Evolutionary conservation across 2,113 vertebrate species (phyloP).

Genomic region (Hoplias malabaricus): DNA sequence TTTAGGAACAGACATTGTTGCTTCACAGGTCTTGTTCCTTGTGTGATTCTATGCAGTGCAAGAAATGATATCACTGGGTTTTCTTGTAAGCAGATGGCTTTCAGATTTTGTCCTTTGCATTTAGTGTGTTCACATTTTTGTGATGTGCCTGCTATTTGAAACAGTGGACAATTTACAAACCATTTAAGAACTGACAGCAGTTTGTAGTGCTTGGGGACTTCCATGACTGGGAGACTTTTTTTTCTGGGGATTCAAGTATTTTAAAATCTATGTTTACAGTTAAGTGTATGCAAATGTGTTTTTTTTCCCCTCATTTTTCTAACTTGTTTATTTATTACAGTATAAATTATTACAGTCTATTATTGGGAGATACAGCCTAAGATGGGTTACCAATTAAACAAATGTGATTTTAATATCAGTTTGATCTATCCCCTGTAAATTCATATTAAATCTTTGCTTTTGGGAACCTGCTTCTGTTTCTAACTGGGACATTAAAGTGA

Average conservation of each 20-base stretch:
- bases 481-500: neutral
- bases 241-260: neutral
- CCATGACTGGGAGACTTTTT: neutral
- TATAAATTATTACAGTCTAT: neutral
- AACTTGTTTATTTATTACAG: constrained; percentile 16
- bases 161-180: neutral
- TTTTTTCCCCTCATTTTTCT: neutral
- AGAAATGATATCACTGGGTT: neutral
- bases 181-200: neutral
- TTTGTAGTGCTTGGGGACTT: neutral
- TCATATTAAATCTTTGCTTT: neutral
- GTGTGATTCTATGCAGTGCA: neutral
- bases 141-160: too few relatives aligned
- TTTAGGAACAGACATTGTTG: neutral
- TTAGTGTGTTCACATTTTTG: too few relatives aligned
- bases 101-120: neutral
- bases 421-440: neutral
- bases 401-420: neutral
- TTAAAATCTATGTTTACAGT: neutral
- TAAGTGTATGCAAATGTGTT: neutral
- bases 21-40: neutral
- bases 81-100: neutral
- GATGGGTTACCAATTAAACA: neutral
- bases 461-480: neutral
- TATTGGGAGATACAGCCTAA: neutral